Base-by-base conservation (phyloP, 2,888 invertebrate genomes). In the Microctonus hyperodae region DNA sequence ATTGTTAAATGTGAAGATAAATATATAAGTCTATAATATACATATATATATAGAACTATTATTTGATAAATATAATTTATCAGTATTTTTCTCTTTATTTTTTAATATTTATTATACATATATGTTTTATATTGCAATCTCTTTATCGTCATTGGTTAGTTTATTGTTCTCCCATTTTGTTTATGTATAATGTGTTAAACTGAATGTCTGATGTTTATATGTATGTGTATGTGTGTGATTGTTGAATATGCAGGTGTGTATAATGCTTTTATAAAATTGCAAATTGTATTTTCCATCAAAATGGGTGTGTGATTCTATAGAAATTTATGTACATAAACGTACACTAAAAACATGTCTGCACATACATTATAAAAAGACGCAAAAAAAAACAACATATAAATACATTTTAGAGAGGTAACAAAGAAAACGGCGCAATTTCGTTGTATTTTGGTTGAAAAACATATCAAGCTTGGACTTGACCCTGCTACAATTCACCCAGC, bases 371-470 rank as follows among this genome's bases (percentile, higher is more conserved):
- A 28, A 13, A 20, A 16, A 40, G 4, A 40, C n/a, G 6, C 5
- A 5, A 6, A 40, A 6, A 9, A 16, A 44, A 44, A 9, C 7
- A 0, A 20, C 44, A 44, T 44, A 16, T 44, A 16, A 20, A 20
- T 44, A n/a, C 7, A 44, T 44, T 44, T 7, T 16, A 16, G 1
- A n/a, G n/a, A n/a, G n/a, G n/a, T n/a, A 16, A 44, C n/a, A n/a
- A 44, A 69, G 65, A 65, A 69, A 67, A 50, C 69, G 55, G 57
- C 67, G 64, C 63, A 69, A 69, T 67, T 58, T 56, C 44, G 22
- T 57, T 20, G 35, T 57, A 20, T 33, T 20, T 16, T n/a, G n/a
- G 44, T 44, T 1, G 6, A 44, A 9, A 44, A n/a, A 28, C 7
- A 28, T 5, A 28, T n/a, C 13, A 37, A 4, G 16, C 10, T 10